Evolutionary conservation across 2,113 vertebrate genomes (phyloP), one percentile per base, ranked within the genome.

Genomic region (Charina bottae): DNA sequence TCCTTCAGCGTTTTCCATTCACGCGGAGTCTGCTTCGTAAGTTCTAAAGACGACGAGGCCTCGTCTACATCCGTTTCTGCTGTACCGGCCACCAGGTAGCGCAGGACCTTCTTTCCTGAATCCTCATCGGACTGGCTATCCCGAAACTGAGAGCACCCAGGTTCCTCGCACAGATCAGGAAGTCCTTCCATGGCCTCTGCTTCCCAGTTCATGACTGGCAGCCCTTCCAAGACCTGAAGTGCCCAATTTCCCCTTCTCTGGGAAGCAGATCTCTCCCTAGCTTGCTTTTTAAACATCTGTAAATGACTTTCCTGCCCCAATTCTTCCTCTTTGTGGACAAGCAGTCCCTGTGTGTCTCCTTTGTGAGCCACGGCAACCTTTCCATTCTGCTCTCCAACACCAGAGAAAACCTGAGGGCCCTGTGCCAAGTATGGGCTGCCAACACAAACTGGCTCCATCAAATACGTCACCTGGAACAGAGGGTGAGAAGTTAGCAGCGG

Each of bases 381-480:
- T 91, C 86, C 90, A 24, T 92, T 94, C 92, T 93, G 89, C 83
- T 96, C 93, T 84, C 86, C 93, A 6, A 91, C 91, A 91, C 78
- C 94, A 96, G 93, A 92, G 15, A 53, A 92, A 94, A 87, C 64
- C 85, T 93, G 84, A 59, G 0, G 91, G 92, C 91, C 90, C 93
- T 96, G 95, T 0, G 56, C 87, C 93, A 96, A 94, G 53, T 96
- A 94, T 59, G 89, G 94, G 92, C 94, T 96, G 95, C 96, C 95
- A 95, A 97, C 97, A 94, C n/a, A 26, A 90, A 97, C 94, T 46
- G 95, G 96, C 92, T 97, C 97, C 97, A 98, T 94, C 96, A 98
- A 96, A 93, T 97, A 97, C 94, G 97, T 97, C 94, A 97, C 96
- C 98, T 97, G 94, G 60, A 97, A 97, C 92, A 95, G 17, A 88